These are phyloP conservation scores for Magallana ariakensis DNA, from an alignment of 1,140 invertebrate genomes.

Conservation along the genomic window DNA sequence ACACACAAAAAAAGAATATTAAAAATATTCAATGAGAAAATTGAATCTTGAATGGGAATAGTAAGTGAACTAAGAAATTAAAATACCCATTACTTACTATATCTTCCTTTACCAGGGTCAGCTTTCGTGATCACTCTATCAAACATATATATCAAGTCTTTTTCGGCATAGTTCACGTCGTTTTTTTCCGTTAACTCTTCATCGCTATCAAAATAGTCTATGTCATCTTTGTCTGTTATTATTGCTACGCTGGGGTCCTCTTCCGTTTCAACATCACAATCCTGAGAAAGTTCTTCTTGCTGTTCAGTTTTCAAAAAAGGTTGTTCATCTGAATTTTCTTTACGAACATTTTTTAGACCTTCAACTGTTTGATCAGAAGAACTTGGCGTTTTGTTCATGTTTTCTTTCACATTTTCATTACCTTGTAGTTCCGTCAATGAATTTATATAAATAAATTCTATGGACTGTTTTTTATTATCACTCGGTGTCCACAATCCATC, in stretches of 20 bases:
- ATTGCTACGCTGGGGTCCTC: too few relatives aligned
- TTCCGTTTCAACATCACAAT: too few relatives aligned
- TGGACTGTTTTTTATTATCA: background rate
- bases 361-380: too few relatives aligned
- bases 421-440: background rate
- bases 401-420: background rate
- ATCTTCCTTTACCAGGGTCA: background rate
- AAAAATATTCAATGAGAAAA: background rate
- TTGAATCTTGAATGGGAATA: too few relatives aligned
- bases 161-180: background rate
- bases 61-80: too few relatives aligned
- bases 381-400: too few relatives aligned
- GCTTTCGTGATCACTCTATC: background rate
- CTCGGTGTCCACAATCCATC: background rate
- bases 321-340: too few relatives aligned
- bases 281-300: too few relatives aligned
- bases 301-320: too few relatives aligned
- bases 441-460: background rate
- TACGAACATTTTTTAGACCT: too few relatives aligned
- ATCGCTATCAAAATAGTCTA: constrained; percentile 4
- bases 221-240: background rate
- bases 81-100: background rate
- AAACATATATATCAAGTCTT: background rate
- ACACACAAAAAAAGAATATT: too few relatives aligned
- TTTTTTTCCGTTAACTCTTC: background rate